A percentile compares a stretch with the other conserved stretches of the same genome.
Conservation (phyloP, 2,888 invertebrate genomes). For the Cephus spinipes region DNA sequence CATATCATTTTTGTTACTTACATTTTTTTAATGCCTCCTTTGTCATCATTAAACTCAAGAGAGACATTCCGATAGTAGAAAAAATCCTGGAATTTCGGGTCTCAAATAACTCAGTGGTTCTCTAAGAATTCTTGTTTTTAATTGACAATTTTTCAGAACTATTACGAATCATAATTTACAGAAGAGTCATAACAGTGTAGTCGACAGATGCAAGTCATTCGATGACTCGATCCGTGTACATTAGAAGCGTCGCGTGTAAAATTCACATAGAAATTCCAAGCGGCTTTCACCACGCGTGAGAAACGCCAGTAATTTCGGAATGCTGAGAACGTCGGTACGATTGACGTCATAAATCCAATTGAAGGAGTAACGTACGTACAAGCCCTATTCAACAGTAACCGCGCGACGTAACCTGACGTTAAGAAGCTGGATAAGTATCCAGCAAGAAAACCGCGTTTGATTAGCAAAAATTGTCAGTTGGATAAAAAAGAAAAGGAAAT, state of each 20-base stretch:
- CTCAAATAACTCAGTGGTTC: neutral
- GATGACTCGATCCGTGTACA: neutral
- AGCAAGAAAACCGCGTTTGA: neutral
- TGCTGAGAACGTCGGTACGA: neutral
- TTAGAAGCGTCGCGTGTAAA: neutral
- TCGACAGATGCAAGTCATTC: neutral
- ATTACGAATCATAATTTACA: neutral
- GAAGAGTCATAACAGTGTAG: no score
- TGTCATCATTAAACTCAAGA: neutral
- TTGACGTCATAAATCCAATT: neutral
- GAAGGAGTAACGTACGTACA: neutral
- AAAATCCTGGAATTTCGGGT: neutral
- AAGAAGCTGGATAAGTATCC: neutral
- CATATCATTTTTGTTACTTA: neutral
- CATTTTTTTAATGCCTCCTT: neutral
- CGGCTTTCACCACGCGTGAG: neutral
- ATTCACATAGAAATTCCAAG: neutral
- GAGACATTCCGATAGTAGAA: neutral
- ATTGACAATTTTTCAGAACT: neutral
- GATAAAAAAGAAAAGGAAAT: neutral
- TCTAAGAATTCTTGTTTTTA: neutral
- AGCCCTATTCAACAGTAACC: neutral
- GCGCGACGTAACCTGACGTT: neutral
- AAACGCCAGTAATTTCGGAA: neutral
- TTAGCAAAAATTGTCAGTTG: neutral